Percentiles rank a stretch among this genome's conserved stretches.
Conservation (phyloP, 23 tunicate species). For the Clavelina lepadiformis region DNA sequence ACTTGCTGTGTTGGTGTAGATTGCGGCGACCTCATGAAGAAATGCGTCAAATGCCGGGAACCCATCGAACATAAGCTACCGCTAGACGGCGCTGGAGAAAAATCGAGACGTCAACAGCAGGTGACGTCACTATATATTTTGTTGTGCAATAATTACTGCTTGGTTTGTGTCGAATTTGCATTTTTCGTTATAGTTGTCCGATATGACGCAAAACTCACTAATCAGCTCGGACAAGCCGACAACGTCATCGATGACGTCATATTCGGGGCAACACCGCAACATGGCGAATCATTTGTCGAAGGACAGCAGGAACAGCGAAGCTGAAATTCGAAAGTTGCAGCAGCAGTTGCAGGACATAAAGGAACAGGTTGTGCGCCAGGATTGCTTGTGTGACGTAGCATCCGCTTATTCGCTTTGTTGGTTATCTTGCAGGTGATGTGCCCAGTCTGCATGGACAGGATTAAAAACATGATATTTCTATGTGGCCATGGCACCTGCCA, state of each 20-base stretch:
- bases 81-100: constrained; percentile 15
- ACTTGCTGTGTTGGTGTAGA: constrained; percentile 15
- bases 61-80: constrained; percentile 42
- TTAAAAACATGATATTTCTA: constrained; percentile 87
- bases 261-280: constrained; percentile 27
- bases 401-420: not conserved
- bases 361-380: constrained; percentile 54
- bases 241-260: constrained; percentile 20
- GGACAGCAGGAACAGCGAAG: constrained; percentile 93
- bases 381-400: too few relatives aligned
- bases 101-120: too few relatives aligned
- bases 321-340: constrained; percentile 83
- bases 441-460: constrained; percentile 91
- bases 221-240: constrained; percentile 18
- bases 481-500: constrained; percentile 99
- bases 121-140: too few relatives aligned
- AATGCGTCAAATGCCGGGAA: constrained; percentile 78
- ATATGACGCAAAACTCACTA: constrained; percentile 79
- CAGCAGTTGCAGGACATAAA: constrained; percentile 84
- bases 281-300: constrained; percentile 80
- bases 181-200: constrained; percentile 24
- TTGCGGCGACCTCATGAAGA: constrained; percentile 83
- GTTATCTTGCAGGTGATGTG: constrained; percentile 64
- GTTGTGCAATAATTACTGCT: too few relatives aligned
- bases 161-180: too few relatives aligned